Conservation (phyloP, 2,888 invertebrate genomes). For the Nyleta sp. region DNA sequence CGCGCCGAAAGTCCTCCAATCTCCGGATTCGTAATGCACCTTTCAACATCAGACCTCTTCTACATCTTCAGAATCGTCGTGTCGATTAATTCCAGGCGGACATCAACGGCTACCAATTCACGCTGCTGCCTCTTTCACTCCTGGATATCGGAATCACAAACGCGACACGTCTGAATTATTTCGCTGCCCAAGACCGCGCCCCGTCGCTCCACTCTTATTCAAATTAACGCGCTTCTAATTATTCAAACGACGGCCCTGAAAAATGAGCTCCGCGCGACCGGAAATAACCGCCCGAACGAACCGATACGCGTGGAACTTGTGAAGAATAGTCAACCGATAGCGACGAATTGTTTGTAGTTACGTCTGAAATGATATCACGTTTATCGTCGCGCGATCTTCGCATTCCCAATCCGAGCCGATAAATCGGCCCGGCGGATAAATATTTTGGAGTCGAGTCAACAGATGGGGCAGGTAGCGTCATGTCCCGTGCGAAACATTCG, state of each 20-base stretch:
- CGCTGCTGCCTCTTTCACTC: slow-evolving; percentile 68
- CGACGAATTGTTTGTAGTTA: too few species aligned
- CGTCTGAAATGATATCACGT: too few species aligned
- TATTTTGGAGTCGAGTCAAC: too few species aligned
- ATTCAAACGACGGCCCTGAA: slow-evolving; percentile 1
- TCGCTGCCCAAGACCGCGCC: slow-evolving; percentile 19
- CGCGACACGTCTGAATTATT: slow-evolving; percentile 60
- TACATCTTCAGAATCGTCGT: slow-evolving; percentile 70
- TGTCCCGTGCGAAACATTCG: slow-evolving; percentile 57
- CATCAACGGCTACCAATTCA: slow-evolving; percentile 68
- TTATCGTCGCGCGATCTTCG: too few species aligned
- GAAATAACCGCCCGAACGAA: too few species aligned
- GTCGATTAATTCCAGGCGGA: slow-evolving; percentile 72
- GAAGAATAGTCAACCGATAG: too few species aligned
- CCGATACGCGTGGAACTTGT: too few species aligned
- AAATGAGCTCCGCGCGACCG: neutral
- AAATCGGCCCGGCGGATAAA: too few species aligned
- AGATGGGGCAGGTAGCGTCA: slow-evolving; percentile 64
- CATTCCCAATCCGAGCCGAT: too few species aligned
- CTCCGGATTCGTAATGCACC: slow-evolving; percentile 75
- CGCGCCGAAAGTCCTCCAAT: slow-evolving; percentile 70
- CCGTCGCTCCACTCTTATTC: slow-evolving; percentile 29
- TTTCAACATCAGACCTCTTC: slow-evolving; percentile 75
- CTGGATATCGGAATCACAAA: slow-evolving; percentile 58
- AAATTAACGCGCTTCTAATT: slow-evolving; percentile 35